phyloP scores from a whole-genome alignment of 2,888 invertebrate genomes.

The Nemotelus pantherinus region DNA sequence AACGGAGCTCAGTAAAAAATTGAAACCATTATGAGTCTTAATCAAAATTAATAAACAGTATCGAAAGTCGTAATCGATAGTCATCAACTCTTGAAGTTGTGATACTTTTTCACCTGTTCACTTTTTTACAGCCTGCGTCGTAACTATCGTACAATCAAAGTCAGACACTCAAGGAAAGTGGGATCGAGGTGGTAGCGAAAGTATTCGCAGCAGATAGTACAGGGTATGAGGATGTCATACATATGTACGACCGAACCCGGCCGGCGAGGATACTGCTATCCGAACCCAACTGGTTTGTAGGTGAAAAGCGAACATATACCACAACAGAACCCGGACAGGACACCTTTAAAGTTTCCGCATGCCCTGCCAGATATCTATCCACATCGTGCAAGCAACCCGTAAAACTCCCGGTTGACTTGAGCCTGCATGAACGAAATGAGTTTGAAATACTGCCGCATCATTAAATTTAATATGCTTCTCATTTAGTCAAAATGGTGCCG shows the following conservation, averaged over 20 bases:
- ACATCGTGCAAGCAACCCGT: neutral
- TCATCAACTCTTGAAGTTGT: conserved; percentile 47
- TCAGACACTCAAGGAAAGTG: conserved; percentile 27
- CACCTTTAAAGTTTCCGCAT: conserved; percentile 13
- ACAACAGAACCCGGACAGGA: conserved; percentile 32
- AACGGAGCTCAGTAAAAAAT: conserved; percentile 40
- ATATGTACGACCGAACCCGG: neutral
- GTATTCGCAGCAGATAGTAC: neutral
- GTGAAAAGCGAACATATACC: conserved; percentile 33
- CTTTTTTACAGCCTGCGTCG: conserved; percentile 35
- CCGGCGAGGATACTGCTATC: conserved; percentile 19
- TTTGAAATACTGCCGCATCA: conserved; percentile 66
- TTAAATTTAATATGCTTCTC: conserved; percentile 67
- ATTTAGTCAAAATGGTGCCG: conserved; percentile 67
- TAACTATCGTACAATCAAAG: conserved; percentile 42
- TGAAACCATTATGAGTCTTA: conserved; percentile 44
- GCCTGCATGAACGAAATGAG: conserved; percentile 57
- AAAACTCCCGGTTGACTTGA: conserved; percentile 30
- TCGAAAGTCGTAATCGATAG: conserved; percentile 44
- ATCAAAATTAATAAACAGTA: conserved; percentile 50
- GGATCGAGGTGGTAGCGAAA: neutral
- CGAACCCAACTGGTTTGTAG: conserved; percentile 32
- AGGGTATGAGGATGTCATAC: conserved; percentile 4
- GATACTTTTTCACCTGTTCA: conserved; percentile 49
- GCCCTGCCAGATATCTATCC: neutral